Conservation (phyloP, 2,888 invertebrate species). For the Scaptomyza polygonia region DNA sequence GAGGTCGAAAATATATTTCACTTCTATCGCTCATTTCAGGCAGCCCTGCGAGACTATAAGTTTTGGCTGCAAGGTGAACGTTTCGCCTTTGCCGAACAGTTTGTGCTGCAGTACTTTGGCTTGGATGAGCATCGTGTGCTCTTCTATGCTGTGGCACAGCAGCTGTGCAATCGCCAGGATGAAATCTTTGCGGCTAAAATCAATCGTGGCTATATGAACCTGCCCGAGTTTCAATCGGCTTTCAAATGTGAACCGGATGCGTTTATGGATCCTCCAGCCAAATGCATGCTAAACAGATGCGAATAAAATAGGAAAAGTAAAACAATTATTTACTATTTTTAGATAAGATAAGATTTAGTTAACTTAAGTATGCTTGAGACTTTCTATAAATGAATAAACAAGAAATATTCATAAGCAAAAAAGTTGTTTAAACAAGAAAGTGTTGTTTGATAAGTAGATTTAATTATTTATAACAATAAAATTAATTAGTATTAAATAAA, state of each 20-base stretch:
- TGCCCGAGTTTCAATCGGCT: slow-evolving; percentile 76
- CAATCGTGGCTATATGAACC: slow-evolving; percentile 82
- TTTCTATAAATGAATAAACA: background rate
- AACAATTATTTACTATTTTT: background rate
- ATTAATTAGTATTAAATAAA: too few species aligned
- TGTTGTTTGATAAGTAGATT: too few species aligned
- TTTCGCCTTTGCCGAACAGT: slow-evolving; percentile 81
- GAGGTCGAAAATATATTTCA: slow-evolving; percentile 70
- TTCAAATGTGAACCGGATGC: slow-evolving; percentile 69
- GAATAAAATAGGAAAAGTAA: slow-evolving; percentile 5
- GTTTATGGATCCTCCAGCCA: slow-evolving; percentile 79
- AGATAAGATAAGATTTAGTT: too few species aligned
- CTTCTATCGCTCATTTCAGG: slow-evolving; percentile 77
- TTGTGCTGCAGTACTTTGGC: slow-evolving; percentile 76
- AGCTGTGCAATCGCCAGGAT: slow-evolving; percentile 76
- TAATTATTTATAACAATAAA: too few species aligned
- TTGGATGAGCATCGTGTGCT: slow-evolving; percentile 72
- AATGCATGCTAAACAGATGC: slow-evolving; percentile 72
- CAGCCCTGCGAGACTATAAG: slow-evolving; percentile 72
- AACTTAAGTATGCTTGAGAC: background rate
- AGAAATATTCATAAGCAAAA: background rate
- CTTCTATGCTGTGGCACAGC: slow-evolving; percentile 82
- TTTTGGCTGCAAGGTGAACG: slow-evolving; percentile 82
- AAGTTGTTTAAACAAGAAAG: too few species aligned
- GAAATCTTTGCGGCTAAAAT: slow-evolving; percentile 65